Conservation (phyloP, 2,113 vertebrate species). For the Gallinago undulata region DNA sequence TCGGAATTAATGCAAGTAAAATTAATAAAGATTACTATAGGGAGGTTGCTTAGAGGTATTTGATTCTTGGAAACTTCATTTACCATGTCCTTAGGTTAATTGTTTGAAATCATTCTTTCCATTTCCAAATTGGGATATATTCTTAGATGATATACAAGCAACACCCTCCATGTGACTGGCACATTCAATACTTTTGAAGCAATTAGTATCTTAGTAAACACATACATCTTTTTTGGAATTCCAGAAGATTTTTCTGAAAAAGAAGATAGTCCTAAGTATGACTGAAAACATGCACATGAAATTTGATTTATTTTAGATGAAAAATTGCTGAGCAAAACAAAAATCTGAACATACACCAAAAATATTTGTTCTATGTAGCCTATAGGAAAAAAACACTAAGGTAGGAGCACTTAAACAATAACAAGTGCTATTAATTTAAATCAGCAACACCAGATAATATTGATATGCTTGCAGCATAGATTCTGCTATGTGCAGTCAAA, state of each 20-base stretch:
- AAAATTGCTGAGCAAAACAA: neutral
- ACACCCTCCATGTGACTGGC: neutral
- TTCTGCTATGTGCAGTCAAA: neutral
- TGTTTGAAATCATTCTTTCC: neutral
- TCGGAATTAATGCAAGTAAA: neutral
- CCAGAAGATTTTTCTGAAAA: neutral
- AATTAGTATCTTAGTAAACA: neutral
- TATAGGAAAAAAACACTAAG: neutral
- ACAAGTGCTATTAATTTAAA: neutral
- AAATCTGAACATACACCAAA: neutral
- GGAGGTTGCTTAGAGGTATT: neutral
- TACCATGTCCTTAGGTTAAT: neutral
- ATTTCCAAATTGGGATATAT: neutral
- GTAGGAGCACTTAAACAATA: neutral
- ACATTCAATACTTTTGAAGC: neutral
- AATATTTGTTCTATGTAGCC: neutral
- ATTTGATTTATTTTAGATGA: neutral
- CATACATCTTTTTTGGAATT: neutral
- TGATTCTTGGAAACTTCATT: neutral
- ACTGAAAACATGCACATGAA: neutral
- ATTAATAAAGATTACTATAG: neutral
- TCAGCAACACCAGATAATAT: neutral
- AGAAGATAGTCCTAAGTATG: neutral
- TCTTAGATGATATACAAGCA: neutral
- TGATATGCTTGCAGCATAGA: neutral